Conservation (phyloP, 2,888 invertebrate species). For the Eustalomyia histrio region DNA sequence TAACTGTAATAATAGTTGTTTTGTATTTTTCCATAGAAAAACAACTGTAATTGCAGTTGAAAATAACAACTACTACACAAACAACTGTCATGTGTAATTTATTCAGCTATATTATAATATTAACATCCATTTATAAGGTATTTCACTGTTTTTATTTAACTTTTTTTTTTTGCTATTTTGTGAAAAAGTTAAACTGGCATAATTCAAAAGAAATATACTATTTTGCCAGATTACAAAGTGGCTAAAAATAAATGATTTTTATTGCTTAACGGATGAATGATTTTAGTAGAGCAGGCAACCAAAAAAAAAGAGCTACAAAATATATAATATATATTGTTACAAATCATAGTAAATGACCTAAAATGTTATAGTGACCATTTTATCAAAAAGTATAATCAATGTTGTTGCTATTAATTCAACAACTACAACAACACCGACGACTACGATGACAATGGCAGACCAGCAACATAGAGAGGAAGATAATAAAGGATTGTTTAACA, state of each 20-base stretch:
- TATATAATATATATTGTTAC: conserved; percentile 40
- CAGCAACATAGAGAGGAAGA: conserved; percentile 10
- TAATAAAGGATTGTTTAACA: conserved; percentile 41
- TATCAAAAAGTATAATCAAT: conserved; percentile 5
- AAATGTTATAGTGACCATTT: conserved; percentile 52
- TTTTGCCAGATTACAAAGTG: conserved; percentile 56
- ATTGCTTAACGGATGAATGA: conserved; percentile 64
- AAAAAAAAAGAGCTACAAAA: conserved; percentile 16
- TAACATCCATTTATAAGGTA: too few species aligned
- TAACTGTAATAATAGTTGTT: too few species aligned
- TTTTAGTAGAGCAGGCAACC: conserved; percentile 35
- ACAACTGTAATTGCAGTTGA: too few species aligned
- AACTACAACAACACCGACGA: not conserved
- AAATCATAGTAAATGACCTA: conserved; percentile 63
- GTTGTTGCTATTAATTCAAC: conserved; percentile 33
- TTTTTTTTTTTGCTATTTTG: not conserved
- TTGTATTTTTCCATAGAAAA: too few species aligned
- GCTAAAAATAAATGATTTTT: conserved; percentile 64
- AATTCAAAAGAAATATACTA: conserved; percentile 49
- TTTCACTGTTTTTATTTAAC: too few species aligned
- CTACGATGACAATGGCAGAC: conserved; percentile 14
- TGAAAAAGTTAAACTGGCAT: conserved; percentile 31
- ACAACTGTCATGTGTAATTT: too few species aligned
- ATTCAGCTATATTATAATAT: too few species aligned
- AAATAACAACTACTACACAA: too few species aligned